Base-by-base conservation (phyloP, 2,888 invertebrate species). In the Brassicogethes aeneus region DNA sequence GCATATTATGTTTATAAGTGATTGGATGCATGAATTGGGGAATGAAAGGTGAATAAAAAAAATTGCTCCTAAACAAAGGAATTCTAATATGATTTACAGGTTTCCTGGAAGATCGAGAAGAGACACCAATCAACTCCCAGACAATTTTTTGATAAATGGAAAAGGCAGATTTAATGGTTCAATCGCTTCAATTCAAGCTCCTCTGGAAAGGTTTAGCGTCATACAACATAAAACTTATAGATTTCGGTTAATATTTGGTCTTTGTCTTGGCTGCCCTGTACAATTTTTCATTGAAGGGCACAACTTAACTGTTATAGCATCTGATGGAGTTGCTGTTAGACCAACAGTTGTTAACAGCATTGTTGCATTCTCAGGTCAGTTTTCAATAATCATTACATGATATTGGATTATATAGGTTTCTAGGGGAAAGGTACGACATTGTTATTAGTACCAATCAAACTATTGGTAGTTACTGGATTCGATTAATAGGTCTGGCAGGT, bases 371-470 rank as follows among this genome's bases (percentile, higher is more conserved):
- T 85, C 85, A n/a, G n/a, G n/a, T n/a, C n/a, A n/a, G n/a, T n/a
- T n/a, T n/a, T n/a, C n/a, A n/a, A n/a, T n/a, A n/a, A n/a, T n/a
- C n/a, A n/a, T n/a, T n/a, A n/a, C n/a, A n/a, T n/a, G n/a, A n/a
- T n/a, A n/a, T n/a, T n/a, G n/a, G n/a, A 64, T 29, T 29, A 8
- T 29, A 29, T 29, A 8, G 29, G n/a, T 23, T 65, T 68, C 43
- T 65, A 85, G 85, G 85, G 48, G 90, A 90, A 72, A 78, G 89
- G 56, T 89, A 87, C 70, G 89, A 90, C 68, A 86, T 88, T 60
- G 79, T 89, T 37, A 79, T 90, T n/a, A n/a, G n/a, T n/a, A n/a
- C n/a, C n/a, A n/a, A n/a, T n/a, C n/a, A 85, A 58, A 71, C 74
- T 32, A 75, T 79, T 46, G 83, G 80, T 42, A 85, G 86, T 13